Evolutionary conservation across 2,113 vertebrate species (phyloP).

Genomic region (Ursus arctos): DNA sequence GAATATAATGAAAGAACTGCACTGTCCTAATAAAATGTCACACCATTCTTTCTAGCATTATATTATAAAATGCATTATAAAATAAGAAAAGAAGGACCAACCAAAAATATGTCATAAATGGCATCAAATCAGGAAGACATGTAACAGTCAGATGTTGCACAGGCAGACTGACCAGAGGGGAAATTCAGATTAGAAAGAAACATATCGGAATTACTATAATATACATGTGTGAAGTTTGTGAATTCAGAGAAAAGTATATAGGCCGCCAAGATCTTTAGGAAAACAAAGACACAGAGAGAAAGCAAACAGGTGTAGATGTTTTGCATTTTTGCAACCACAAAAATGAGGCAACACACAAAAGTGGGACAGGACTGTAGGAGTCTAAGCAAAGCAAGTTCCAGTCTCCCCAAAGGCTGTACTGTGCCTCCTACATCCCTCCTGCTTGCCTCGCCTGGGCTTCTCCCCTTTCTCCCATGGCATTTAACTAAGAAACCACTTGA

Average conservation of each 20-base stretch:
- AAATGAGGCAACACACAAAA: background rate
- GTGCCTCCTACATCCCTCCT: background rate
- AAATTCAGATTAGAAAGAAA: background rate
- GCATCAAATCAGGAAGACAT: background rate
- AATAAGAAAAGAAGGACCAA: constrained; percentile 35
- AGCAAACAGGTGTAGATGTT: background rate
- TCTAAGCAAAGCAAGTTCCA: background rate
- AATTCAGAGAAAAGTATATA: background rate
- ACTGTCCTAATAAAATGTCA: constrained; percentile 6
- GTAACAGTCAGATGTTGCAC: background rate
- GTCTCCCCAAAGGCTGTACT: background rate
- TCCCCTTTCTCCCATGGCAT: background rate
- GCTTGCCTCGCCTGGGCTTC: background rate
- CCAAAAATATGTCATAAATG: background rate
- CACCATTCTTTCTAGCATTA: background rate
- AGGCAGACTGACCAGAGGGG: background rate
- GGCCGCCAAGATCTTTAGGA: background rate
- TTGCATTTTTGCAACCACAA: background rate
- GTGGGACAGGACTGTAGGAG: background rate
- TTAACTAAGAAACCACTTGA: background rate
- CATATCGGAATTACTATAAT: constrained; percentile 5
- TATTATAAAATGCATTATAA: constrained; percentile 28
- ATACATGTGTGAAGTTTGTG: background rate
- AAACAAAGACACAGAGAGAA: constrained; percentile 25
- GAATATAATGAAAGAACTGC: background rate